A percentile compares a stretch with the other conserved stretches of the same genome.
Conservation (phyloP, 2,888 invertebrate species). For the Stenodera caucasica region DNA sequence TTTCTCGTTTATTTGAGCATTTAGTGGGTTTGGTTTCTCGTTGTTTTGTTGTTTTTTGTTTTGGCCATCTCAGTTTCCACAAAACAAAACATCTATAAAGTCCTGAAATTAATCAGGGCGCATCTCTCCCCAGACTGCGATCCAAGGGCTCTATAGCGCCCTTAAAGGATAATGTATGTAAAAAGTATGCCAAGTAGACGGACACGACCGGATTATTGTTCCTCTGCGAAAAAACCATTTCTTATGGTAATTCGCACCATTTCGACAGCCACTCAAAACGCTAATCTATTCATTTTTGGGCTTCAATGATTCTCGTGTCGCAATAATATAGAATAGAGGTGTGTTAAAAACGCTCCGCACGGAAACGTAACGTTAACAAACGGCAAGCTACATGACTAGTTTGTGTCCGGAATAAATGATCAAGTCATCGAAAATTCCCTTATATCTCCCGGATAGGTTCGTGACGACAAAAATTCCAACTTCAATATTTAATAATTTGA, state of each 20-base stretch:
- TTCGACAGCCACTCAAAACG: background rate
- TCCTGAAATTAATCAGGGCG: conserved; percentile 36
- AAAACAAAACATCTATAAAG: conserved; percentile 31
- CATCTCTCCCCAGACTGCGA: conserved; percentile 27
- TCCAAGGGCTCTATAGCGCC: conserved; percentile 17
- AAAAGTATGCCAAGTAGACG: conserved; percentile 15
- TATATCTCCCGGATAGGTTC: background rate
- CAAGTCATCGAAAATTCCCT: conserved; percentile 25
- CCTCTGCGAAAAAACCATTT: conserved; percentile 3
- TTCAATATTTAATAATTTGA: background rate
- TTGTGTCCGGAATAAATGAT: conserved; percentile 31
- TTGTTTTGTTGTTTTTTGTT: background rate
- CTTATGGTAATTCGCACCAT: background rate
- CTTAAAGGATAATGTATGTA: conserved; percentile 23
- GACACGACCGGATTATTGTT: conserved; percentile 14
- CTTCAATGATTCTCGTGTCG: too few relatives aligned
- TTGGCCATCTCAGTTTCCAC: conserved; percentile 19
- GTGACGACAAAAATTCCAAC: background rate
- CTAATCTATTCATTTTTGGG: conserved; percentile 10
- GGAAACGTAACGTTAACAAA: conserved; percentile 22
- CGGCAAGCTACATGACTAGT: conserved; percentile 24
- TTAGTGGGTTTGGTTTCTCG: too few relatives aligned
- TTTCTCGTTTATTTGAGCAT: too few relatives aligned
- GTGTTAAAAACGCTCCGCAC: conserved; percentile 28
- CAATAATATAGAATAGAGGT: background rate